Evolutionary conservation across 2,797 vertebrate genomes (phyloP), one percentile per base, ranked within the genome.

Genomic region (Galagoides demidoff): DNA sequence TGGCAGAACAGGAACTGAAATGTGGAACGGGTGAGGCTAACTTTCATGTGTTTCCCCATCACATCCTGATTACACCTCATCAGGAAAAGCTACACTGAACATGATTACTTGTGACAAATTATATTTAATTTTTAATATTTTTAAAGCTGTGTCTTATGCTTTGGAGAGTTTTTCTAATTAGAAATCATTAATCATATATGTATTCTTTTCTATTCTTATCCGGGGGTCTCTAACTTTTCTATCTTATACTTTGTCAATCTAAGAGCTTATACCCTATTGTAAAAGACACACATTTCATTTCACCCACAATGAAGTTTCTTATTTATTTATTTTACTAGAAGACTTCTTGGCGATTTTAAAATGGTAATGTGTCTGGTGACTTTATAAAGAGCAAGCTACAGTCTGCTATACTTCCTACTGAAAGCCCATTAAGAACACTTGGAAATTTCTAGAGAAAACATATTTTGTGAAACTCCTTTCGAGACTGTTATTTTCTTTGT

Each of bases 31-130:
- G 49, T 16, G 49, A 71, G 52, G 16, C 55, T 87, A 94, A 87
- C 91, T 92, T 97, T 37, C 20, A 9, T 70, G 25, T 95, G 43
- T 93, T 96, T 94, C 59, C 27, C 79, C 49, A 49, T 92, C 61
- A 92, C 23, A 59, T 81, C 45, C 89, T 97, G 97, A 97, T 96
- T 97, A 94, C 37, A 96, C 45, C 89, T 95, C 96, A 97, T 96
- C 96, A 96, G 77, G 89, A 95, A 96, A 94, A 97, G 89, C 81
- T 90, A 95, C 86, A 82, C 91, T 97, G 87, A 89, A 78, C 94
- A 71, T 96, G 95, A 97, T 97, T 93, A 9, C 84, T 84, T 85
- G 19, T 93, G 94, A 97, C 83, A 74, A 92, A 84, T 84, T 96
- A 66, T 91, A 82, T 74, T 76, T 97, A 97, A 95, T 79, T 97